These are phyloP conservation scores for Athene cunicularia DNA, from an alignment of 2,113 vertebrate genomes.

Conservation along the genomic window DNA sequence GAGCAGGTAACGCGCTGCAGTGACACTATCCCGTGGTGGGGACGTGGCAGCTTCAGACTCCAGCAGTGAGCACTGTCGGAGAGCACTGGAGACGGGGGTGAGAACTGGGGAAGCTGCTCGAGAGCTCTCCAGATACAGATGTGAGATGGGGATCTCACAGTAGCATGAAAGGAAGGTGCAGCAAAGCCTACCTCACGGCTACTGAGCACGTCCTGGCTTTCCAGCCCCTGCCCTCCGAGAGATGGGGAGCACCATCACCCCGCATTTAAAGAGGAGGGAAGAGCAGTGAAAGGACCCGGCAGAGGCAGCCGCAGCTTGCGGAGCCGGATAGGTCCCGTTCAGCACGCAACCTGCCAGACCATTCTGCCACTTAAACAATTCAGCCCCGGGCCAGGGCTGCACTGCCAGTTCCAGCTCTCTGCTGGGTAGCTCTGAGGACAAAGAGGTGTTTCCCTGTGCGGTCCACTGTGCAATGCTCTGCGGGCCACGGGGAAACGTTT, in stretches of 20 bases:
- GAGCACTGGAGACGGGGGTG: neutral
- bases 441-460: neutral
- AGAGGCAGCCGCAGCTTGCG: neutral
- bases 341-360: neutral
- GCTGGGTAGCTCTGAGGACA: neutral
- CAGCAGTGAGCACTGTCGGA: neutral
- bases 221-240: neutral
- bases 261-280: neutral
- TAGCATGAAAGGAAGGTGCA: rapidly evolving
- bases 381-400: neutral
- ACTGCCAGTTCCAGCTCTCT: neutral
- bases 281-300: neutral
- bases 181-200: neutral
- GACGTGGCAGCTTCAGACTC: neutral
- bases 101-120: neutral
- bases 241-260: neutral
- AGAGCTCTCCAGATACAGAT: neutral
- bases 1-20: neutral
- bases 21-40: rapidly evolving
- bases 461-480: neutral
- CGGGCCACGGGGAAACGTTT: rapidly evolving
- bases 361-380: neutral
- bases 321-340: neutral
- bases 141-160: neutral
- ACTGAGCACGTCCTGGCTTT: rapidly evolving